phyloP scores from a whole-genome alignment of 1,140 invertebrate species.

The Drosophila eugracilis region DNA sequence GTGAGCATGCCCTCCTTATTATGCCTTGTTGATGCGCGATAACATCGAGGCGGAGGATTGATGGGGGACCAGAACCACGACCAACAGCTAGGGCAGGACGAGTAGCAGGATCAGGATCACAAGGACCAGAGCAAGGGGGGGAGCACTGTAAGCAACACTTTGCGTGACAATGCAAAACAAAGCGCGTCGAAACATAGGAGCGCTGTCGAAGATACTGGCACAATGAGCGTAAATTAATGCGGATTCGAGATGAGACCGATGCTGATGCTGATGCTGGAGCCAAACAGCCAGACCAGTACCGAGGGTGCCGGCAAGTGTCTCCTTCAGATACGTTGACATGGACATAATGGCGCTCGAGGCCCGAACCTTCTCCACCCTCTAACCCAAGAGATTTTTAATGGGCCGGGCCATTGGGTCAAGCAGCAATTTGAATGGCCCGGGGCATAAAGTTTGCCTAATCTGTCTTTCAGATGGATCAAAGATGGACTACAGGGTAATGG shows the following conservation, averaged over 20 bases:
- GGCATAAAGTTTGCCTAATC: constrained; percentile 75
- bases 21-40: constrained; percentile 66
- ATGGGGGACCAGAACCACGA: constrained; percentile 1
- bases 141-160: constrained; percentile 64
- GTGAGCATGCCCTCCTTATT: constrained; percentile 54
- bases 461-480: constrained; percentile 58
- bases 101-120: constrained; percentile 9
- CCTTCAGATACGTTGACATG: constrained; percentile 45
- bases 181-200: constrained; percentile 5
- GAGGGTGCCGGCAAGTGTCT: constrained; percentile 31
- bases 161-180: constrained; percentile 65
- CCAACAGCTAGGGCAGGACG: background rate
- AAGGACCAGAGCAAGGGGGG: background rate
- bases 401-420: constrained; percentile 65
- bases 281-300: constrained; percentile 8
- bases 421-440: constrained; percentile 30
- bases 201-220: constrained; percentile 50
- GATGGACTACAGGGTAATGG: constrained; percentile 36
- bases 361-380: background rate
- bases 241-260: constrained; percentile 61
- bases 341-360: constrained; percentile 61
- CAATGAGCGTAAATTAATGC: constrained; percentile 80
- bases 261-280: constrained; percentile 11
- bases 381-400: constrained; percentile 36
- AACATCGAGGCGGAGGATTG: constrained; percentile 47